Percentiles rank a stretch among this genome's conserved stretches.
These are phyloP conservation scores for Lepilemur ruficaudatus DNA, from an alignment of 2,797 vertebrate genomes.

Conservation along the genomic window DNA sequence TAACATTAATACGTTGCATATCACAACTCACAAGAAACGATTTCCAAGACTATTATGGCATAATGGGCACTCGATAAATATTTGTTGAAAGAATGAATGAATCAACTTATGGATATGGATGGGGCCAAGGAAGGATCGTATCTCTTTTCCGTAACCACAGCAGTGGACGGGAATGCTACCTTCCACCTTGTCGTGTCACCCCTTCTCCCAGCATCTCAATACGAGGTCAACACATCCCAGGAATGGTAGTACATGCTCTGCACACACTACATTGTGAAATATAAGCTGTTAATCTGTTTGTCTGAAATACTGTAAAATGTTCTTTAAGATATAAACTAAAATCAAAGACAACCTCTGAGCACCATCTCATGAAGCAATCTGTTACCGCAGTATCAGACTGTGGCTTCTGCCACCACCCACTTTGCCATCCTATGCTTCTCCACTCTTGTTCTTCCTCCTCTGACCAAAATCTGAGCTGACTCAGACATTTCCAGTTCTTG, in stretches of 20 bases:
- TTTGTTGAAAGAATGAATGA: slow-evolving; percentile 26
- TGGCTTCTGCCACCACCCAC: neutral
- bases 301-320: neutral
- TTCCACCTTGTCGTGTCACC: neutral
- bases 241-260: neutral
- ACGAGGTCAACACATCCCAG: neutral
- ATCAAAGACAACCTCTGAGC: neutral
- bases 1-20: neutral
- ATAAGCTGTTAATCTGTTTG: neutral
- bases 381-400: neutral
- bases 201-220: neutral
- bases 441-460: neutral
- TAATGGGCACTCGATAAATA: neutral
- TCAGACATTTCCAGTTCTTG: neutral
- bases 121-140: neutral
- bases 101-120: neutral
- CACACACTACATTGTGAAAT: neutral
- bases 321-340: neutral
- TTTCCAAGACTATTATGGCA: neutral
- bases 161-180: neutral
- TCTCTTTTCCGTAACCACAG: neutral
- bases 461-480: neutral
- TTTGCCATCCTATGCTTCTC: neutral
- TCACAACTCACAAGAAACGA: neutral
- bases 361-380: neutral